phyloP scores from a whole-genome alignment of 2,888 invertebrate genomes.

The Eugnorisma glareosa region DNA sequence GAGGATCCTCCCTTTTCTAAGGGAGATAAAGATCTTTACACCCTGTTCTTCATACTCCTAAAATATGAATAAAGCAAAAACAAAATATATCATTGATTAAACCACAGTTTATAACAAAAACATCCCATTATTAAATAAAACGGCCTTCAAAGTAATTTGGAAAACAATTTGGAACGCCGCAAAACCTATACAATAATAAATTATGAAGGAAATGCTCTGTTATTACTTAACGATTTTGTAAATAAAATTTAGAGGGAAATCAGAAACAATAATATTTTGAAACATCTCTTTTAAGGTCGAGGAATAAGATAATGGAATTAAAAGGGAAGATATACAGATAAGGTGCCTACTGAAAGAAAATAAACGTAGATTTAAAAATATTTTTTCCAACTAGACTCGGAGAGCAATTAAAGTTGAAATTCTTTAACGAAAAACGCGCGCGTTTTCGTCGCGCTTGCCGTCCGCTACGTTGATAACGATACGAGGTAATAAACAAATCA shows the following conservation, averaged over 20 bases:
- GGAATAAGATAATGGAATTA: too few relatives aligned
- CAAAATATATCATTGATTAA: background rate
- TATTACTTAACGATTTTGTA: slow-evolving; percentile 23
- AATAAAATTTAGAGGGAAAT: background rate
- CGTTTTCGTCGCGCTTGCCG: too few relatives aligned
- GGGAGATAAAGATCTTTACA: too few relatives aligned
- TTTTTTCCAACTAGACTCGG: too few relatives aligned
- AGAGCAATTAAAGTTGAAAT: too few relatives aligned
- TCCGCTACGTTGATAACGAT: too few relatives aligned
- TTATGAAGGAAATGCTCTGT: slow-evolving; percentile 20
- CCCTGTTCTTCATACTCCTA: too few relatives aligned
- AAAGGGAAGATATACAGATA: background rate
- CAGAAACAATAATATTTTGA: background rate
- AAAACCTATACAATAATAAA: slow-evolving; percentile 25
- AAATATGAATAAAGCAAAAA: background rate
- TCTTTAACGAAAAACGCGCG: too few relatives aligned
- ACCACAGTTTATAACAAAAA: slow-evolving; percentile 7
- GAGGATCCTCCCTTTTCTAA: too few relatives aligned
- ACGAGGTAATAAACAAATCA: too few relatives aligned
- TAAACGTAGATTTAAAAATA: background rate
- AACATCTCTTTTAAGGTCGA: background rate
- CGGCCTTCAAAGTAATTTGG: slow-evolving; percentile 26
- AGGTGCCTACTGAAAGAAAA: background rate
- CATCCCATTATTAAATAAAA: slow-evolving; percentile 7
- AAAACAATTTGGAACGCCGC: slow-evolving; percentile 32